Percentiles rank a stretch among this genome's conserved stretches.
These are phyloP conservation scores for Sinopyrophorus schimmeli DNA, from an alignment of 2,888 invertebrate species.

Conservation along the genomic window DNA sequence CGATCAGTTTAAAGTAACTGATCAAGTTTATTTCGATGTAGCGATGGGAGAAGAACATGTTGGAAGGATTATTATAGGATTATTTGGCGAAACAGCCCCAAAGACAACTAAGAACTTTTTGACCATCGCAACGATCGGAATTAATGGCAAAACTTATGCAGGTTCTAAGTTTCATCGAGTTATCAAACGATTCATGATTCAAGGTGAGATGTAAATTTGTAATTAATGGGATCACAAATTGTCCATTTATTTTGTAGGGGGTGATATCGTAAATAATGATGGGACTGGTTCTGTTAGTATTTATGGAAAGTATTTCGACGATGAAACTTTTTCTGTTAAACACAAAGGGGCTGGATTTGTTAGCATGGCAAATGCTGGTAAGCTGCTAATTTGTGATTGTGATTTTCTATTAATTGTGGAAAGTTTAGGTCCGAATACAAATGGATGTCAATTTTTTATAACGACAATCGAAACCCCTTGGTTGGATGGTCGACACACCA, in stretches of 20 bases:
- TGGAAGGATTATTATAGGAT: conserved; percentile 81
- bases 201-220: no score
- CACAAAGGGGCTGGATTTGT: conserved; percentile 84
- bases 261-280: conserved; percentile 80
- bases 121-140: conserved; percentile 74
- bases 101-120: conserved; percentile 87
- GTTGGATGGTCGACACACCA: conserved; percentile 86
- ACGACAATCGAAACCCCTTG: conserved; percentile 86
- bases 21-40: conserved; percentile 82
- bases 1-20: conserved; percentile 70
- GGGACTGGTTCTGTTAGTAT: conserved; percentile 85
- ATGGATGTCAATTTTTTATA: conserved; percentile 94
- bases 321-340: conserved; percentile 82
- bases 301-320: conserved; percentile 81
- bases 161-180: conserved; percentile 83
- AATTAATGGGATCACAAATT: no score
- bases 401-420: no score
- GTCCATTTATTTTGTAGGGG: conserved; percentile 63
- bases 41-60: conserved; percentile 70
- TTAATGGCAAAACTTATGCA: conserved; percentile 76
- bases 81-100: conserved; percentile 87
- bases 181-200: conserved; percentile 88
- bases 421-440: conserved; percentile 77
- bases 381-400: conserved; percentile 5
- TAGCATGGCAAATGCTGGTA: conserved; percentile 88